Percentiles rank a stretch among this genome's conserved stretches.
These are phyloP conservation scores for Progne subis DNA, from an alignment of 2,113 vertebrate species.

Conservation along the genomic window DNA sequence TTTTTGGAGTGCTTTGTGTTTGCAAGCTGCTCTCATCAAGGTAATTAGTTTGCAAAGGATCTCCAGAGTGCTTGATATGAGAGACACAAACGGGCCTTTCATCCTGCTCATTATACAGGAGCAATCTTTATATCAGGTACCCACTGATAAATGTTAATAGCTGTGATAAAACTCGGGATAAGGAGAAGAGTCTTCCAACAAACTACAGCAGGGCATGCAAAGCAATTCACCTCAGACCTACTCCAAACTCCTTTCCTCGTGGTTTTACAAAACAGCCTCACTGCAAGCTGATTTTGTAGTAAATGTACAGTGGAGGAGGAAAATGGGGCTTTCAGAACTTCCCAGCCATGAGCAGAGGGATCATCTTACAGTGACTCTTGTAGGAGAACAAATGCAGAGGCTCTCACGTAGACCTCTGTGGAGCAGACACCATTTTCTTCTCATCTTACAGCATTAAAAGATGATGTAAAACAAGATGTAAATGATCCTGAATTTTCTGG, in stretches of 20 bases:
- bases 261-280: neutral
- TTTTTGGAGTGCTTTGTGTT: slow-evolving; percentile 22
- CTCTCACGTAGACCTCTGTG: slow-evolving; percentile 40
- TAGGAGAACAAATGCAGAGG: slow-evolving; percentile 55
- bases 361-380: slow-evolving; percentile 61
- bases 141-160: slow-evolving; percentile 28
- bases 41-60: slow-evolving; percentile 45
- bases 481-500: slow-evolving; percentile 23
- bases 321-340: slow-evolving; percentile 45
- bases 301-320: neutral
- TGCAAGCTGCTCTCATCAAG: slow-evolving; percentile 30
- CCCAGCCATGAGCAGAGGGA: slow-evolving; percentile 43
- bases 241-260: slow-evolving; percentile 29
- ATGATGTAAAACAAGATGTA: slow-evolving; percentile 35
- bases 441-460: slow-evolving; percentile 66
- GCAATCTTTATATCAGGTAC: slow-evolving; percentile 50
- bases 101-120: slow-evolving; percentile 37
- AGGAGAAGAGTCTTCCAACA: slow-evolving; percentile 18
- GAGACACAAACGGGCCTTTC: slow-evolving; percentile 49
- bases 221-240: slow-evolving; percentile 16
- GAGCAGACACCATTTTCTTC: slow-evolving; percentile 65
- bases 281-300: slow-evolving; percentile 23
- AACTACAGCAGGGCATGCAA: neutral
- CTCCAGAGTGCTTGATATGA: neutral
- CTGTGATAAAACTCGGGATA: slow-evolving; percentile 33